Conservation (phyloP, 2,113 vertebrate genomes). For the Perca schrenkii region DNA sequence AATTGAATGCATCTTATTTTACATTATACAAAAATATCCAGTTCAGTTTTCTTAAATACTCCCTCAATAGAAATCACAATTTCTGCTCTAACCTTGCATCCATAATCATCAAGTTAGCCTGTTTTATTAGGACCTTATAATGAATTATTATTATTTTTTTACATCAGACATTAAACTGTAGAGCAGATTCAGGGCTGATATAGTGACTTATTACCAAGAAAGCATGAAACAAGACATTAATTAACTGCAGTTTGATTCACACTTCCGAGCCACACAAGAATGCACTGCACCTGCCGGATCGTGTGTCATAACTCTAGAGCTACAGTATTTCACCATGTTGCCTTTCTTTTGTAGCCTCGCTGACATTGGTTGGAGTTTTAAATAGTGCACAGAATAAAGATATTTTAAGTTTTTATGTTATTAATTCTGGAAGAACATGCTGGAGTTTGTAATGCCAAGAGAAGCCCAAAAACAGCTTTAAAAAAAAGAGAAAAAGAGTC, state of each 20-base stretch:
- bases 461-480: neutral
- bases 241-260: slow-evolving; percentile 13
- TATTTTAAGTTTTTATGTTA: neutral
- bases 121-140: slow-evolving; percentile 1
- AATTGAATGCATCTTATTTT: slow-evolving; percentile 25
- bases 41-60: slow-evolving; percentile 21
- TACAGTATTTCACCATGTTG: neutral
- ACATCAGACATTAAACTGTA: slow-evolving; percentile 3
- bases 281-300: slow-evolving; percentile 35
- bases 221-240: slow-evolving; percentile 9
- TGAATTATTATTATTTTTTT: neutral
- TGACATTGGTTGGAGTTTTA: slow-evolving; percentile 5
- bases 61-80: neutral
- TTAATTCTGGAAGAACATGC: slow-evolving; percentile 18
- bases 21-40: neutral
- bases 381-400: slow-evolving; percentile 24
- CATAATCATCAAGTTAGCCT: neutral
- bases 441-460: neutral
- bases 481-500: neutral
- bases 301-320: neutral
- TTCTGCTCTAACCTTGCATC: neutral
- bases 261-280: neutral
- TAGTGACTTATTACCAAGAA: slow-evolving; percentile 19
- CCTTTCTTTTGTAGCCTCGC: neutral
- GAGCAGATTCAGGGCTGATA: neutral